These are phyloP conservation scores for Mastigias papua DNA, from an alignment of 30 jellyfish, hydroid and myxozoan genomes.

Conservation along the genomic window DNA sequence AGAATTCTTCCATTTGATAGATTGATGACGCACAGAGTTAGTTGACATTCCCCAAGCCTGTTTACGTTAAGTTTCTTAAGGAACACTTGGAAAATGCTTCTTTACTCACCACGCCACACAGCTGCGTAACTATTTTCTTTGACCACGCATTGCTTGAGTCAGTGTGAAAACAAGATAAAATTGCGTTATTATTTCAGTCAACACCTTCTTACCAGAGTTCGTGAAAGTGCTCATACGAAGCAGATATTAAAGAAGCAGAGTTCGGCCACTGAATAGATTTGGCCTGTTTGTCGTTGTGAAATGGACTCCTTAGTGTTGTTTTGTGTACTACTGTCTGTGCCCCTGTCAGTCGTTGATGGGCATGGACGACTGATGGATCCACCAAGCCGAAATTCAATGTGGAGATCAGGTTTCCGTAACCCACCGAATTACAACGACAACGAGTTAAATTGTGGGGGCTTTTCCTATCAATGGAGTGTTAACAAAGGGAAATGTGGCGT, in stretches of 20 bases:
- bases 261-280: background rate
- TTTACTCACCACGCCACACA: no score
- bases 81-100: no score
- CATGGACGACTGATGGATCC: conserved; percentile 70
- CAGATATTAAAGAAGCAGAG: background rate
- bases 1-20: no score
- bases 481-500: conserved; percentile 70
- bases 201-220: background rate
- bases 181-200: no score
- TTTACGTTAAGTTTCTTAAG: no score
- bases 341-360: background rate
- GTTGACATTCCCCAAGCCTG: no score
- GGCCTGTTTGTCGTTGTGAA: background rate
- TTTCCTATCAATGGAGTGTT: conserved; percentile 24
- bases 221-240: background rate
- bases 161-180: background rate
- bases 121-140: no score
- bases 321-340: background rate
- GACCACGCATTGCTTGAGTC: background rate
- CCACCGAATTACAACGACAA: conserved; percentile 65
- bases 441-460: conserved; percentile 78
- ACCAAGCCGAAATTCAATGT: conserved; percentile 70
- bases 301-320: background rate
- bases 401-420: conserved; percentile 42
- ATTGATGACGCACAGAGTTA: no score